Evolutionary conservation across 2,113 vertebrate genomes (phyloP).

Genomic region (Rallus limicola): DNA sequence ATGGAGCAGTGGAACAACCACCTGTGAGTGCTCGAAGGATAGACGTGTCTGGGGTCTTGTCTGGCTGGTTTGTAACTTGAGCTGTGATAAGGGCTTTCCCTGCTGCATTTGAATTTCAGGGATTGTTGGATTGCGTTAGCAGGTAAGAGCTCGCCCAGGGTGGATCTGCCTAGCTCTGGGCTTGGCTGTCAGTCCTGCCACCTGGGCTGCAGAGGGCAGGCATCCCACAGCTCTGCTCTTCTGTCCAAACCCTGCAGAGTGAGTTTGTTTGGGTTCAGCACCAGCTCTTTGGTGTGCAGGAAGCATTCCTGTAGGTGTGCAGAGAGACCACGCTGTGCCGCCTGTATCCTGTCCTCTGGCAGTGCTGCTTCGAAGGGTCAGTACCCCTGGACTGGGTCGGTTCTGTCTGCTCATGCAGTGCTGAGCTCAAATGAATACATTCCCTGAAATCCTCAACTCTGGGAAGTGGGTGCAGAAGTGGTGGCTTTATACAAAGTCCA

Average conservation of each 20-base stretch:
- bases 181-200: neutral
- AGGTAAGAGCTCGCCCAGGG: fast-evolving
- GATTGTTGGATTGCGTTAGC: neutral
- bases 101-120: neutral
- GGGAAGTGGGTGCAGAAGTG: neutral
- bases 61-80: neutral
- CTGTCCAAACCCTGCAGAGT: neutral
- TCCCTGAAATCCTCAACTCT: neutral
- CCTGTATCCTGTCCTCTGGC: neutral
- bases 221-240: neutral
- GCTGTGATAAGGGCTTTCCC: neutral
- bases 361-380: neutral
- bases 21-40: slow-evolving; percentile 72
- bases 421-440: neutral
- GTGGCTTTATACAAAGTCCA: neutral
- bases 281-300: neutral
- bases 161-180: neutral
- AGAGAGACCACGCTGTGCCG: fast-evolving
- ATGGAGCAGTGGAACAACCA: slow-evolving; percentile 75
- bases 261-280: neutral
- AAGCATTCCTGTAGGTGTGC: neutral
- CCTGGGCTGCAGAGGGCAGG: neutral
- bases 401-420: neutral
- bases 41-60: neutral
- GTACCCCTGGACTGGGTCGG: fast-evolving